Conservation (phyloP, 1,140 invertebrate genomes). For the Drosophila saltans region DNA sequence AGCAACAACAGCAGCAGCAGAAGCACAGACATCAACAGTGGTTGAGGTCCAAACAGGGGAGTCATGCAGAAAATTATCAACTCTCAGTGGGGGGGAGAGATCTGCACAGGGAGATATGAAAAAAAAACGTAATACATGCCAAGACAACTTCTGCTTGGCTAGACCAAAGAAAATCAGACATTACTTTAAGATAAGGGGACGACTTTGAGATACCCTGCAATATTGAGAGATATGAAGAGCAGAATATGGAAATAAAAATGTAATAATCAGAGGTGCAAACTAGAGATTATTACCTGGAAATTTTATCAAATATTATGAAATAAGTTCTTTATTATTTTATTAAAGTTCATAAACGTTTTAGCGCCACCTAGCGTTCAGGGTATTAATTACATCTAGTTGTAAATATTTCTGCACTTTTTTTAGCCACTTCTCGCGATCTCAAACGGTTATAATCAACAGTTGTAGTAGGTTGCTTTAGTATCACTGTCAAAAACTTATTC, state of each 20-base stretch:
- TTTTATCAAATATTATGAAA: too few species aligned
- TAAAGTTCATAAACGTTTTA: too few species aligned
- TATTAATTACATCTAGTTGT: too few species aligned
- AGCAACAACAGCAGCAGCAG: slow-evolving; percentile 38
- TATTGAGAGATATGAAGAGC: neutral
- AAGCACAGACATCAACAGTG: slow-evolving; percentile 8
- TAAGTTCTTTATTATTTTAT: too few species aligned
- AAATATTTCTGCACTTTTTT: too few species aligned
- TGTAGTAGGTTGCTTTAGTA: too few species aligned
- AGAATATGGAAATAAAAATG: too few species aligned
- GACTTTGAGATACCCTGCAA: neutral
- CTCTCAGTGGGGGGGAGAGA: slow-evolving; percentile 44
- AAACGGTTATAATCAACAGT: too few species aligned
- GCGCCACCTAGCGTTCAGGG: neutral
- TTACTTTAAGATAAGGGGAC: slow-evolving; percentile 12
- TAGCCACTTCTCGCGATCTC: too few species aligned
- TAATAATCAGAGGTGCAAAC: too few species aligned
- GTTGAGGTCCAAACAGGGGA: slow-evolving; percentile 26
- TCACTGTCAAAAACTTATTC: too few species aligned
- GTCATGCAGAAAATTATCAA: slow-evolving; percentile 76
- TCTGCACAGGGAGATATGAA: slow-evolving; percentile 44
- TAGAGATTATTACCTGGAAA: too few species aligned
- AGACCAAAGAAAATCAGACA: slow-evolving; percentile 35
- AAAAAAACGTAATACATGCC: slow-evolving; percentile 19
- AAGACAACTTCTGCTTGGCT: slow-evolving; percentile 57